Conservation (phyloP, 2,888 invertebrate genomes). For the Polyploca ridens region DNA sequence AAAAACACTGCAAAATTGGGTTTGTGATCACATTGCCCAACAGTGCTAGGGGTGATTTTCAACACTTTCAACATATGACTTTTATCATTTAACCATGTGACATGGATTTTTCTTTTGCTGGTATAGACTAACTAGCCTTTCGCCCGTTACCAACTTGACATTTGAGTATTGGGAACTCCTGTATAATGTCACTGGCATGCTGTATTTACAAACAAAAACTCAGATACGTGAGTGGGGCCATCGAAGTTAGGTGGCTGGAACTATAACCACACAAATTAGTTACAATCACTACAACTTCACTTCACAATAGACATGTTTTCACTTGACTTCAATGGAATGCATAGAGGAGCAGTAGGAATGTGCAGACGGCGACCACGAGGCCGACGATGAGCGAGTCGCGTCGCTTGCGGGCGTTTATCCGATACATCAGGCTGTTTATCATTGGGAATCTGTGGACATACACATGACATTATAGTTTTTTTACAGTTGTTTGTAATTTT, state of each 20-base stretch:
- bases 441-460: constrained; percentile 87
- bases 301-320: background rate
- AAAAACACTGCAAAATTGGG: too few species aligned
- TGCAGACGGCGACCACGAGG: constrained; percentile 93
- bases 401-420: constrained; percentile 96
- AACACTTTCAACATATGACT: too few species aligned
- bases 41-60: too few species aligned
- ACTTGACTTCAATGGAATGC: constrained; percentile 86
- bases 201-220: background rate
- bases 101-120: too few species aligned
- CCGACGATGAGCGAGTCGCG: constrained; percentile 97
- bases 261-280: background rate
- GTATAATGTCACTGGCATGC: too few species aligned
- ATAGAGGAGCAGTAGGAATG: constrained; percentile 93
- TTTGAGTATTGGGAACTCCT: too few species aligned
- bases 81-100: too few species aligned
- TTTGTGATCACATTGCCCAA: too few species aligned
- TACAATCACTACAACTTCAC: background rate
- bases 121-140: too few species aligned
- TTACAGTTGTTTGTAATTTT: too few species aligned
- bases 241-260: too few species aligned
- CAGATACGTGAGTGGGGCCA: background rate
- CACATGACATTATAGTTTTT: constrained; percentile 5
- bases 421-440: constrained; percentile 93
- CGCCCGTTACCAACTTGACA: too few species aligned